Percentiles rank a stretch among this genome's conserved stretches.
Conservation (phyloP, 2,797 vertebrate genomes). For the Manis pentadactyla region DNA sequence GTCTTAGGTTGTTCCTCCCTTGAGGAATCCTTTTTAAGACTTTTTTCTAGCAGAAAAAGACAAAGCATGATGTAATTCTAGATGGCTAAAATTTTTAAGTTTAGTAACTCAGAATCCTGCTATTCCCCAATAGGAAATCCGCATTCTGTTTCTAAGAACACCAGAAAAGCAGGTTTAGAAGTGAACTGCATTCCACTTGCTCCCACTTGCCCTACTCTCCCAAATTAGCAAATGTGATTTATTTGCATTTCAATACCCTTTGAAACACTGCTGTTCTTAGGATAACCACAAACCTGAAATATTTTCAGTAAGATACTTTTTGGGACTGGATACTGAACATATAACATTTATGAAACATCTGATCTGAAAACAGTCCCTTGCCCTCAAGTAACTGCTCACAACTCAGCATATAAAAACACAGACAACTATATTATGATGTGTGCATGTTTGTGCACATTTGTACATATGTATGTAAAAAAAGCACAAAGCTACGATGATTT, state of each 20-base stretch:
- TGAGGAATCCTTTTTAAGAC: no score
- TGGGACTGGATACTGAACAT: not conserved
- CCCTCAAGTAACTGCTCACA: not conserved
- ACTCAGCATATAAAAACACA: not conserved
- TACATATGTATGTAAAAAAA: not conserved
- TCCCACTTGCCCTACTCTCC: not conserved
- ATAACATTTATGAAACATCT: not conserved
- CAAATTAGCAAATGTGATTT: not conserved
- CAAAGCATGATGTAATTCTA: not conserved
- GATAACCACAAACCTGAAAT: not conserved
- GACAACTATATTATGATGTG: not conserved
- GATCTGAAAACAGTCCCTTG: not conserved
- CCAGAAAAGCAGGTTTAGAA: not conserved
- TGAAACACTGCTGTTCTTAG: not conserved
- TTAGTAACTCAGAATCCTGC: not conserved
- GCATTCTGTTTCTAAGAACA: not conserved
- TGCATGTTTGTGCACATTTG: rapidly evolving
- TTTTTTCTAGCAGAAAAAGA: not conserved
- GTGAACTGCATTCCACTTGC: not conserved
- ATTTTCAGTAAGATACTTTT: not conserved
- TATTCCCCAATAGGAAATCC: not conserved
- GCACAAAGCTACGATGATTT: not conserved
- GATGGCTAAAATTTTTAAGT: not conserved
- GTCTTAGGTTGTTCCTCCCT: no score
- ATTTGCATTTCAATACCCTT: not conserved